Base-by-base conservation (phyloP, 2,888 invertebrate genomes). In the Andricus quercusramuli region DNA sequence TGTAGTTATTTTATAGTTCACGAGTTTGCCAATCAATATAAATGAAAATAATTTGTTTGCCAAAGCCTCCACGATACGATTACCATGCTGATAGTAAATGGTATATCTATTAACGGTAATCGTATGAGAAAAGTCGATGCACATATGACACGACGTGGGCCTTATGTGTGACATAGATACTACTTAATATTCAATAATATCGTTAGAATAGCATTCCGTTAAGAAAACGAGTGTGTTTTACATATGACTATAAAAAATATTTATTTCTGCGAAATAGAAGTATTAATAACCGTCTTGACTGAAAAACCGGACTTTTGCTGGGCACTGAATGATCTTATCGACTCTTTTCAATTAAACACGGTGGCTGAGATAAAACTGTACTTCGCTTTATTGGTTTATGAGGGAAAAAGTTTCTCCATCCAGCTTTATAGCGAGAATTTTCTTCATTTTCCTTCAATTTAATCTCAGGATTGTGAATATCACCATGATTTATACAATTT, bases 71-170 rank as follows among this genome's bases (percentile, higher is more conserved):
- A 29, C 17, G 25, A 62, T 62, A 62, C 25, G 62, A 62, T 62
- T 6, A 62, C 25, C 25, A 29, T 29, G 62, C 62, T 62, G 62
- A 25, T 62, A 59, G n/a, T 47, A 70, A 51, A 47, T 25, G 47
- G 22, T 70, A 25, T 25, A 74, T 74, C 47, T 32, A 74, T 74
- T 56, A 74, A 29, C 20, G n/a, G 9, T n/a, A 56, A 74, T 56
- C 11, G 37, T 74, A 74, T 74, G 74, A 20, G 20, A 32, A 74
- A 56, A 29, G 32, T 74, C 29, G n/a, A 74, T 32, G 74, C n/a
- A 62, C 62, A 62, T n/a, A 17, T 32, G 9, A 51, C 47, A 51
- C 25, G 29, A 51, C 51, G 74, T 74, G 32, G 74, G 51, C 25
- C 68, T 67, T 56, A 17, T n/a, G 51, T 25, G 44, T 25, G 17